Evolutionary conservation across 2,113 vertebrate species (phyloP).

Genomic region (Onychorhynchus coronatus): DNA sequence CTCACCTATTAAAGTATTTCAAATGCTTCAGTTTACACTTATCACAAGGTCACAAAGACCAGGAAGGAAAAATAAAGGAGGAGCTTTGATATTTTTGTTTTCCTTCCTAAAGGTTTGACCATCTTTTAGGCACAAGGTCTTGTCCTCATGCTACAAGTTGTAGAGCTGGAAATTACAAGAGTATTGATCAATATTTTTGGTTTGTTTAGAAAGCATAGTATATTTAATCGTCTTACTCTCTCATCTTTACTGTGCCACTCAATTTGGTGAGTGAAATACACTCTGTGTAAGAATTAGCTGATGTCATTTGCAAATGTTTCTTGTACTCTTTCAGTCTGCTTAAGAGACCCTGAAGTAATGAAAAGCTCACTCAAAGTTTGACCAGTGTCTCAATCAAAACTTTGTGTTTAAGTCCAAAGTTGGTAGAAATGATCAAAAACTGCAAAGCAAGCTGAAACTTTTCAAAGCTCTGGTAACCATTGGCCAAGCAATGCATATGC

Average conservation of each 20-base stretch:
- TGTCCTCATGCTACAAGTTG: neutral
- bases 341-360: neutral
- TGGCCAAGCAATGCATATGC: neutral
- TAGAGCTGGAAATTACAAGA: neutral
- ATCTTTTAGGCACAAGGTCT: neutral
- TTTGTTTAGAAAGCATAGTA: neutral
- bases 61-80: neutral
- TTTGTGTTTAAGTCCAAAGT: neutral
- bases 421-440: neutral
- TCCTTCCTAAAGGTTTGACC: neutral
- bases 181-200: neutral
- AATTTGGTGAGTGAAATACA: neutral
- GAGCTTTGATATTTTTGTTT: neutral
- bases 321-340: neutral
- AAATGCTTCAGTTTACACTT: neutral
- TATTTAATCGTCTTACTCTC: neutral
- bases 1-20: neutral
- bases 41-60: neutral
- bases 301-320: neutral
- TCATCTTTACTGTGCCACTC: neutral
- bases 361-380: neutral
- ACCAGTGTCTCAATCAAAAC: neutral
- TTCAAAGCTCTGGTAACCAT: neutral
- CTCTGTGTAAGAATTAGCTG: neutral
- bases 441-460: neutral